Percentiles rank a stretch among this genome's conserved stretches.
Evolutionary conservation across 2,888 invertebrate genomes (phyloP).

Genomic region (Drosophila melanosoma): DNA sequence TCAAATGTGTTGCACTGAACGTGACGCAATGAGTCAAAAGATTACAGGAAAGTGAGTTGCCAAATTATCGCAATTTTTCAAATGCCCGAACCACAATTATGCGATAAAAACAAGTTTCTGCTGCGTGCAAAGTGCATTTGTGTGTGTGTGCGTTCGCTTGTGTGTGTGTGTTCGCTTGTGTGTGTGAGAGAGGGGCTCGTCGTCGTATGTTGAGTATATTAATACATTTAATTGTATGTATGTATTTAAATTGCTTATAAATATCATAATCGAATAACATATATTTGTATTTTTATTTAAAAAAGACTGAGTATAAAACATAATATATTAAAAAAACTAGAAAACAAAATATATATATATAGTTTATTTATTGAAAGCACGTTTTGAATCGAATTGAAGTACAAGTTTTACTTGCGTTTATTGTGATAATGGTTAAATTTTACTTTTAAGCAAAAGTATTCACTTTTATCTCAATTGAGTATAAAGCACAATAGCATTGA

Average conservation of each 20-base stretch:
- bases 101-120: background rate
- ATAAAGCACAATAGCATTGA: background rate
- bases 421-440: background rate
- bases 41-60: background rate
- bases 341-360: background rate
- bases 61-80: background rate
- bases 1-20: background rate
- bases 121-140: background rate
- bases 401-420: background rate
- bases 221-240: background rate
- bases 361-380: background rate
- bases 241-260: background rate
- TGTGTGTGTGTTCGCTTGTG: background rate
- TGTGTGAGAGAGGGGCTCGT: constrained; percentile 19
- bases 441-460: background rate
- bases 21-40: background rate
- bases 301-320: background rate
- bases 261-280: background rate
- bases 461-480: background rate
- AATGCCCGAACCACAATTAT: background rate
- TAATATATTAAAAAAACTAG: background rate
- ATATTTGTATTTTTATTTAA: background rate
- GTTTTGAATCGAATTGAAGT: background rate
- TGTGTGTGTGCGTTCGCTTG: background rate
- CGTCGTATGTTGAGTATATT: background rate